A percentile compares a stretch with the other conserved stretches of the same genome.
Evolutionary conservation across 2,888 invertebrate species (phyloP).

Genomic region (Lymantria monacha): DNA sequence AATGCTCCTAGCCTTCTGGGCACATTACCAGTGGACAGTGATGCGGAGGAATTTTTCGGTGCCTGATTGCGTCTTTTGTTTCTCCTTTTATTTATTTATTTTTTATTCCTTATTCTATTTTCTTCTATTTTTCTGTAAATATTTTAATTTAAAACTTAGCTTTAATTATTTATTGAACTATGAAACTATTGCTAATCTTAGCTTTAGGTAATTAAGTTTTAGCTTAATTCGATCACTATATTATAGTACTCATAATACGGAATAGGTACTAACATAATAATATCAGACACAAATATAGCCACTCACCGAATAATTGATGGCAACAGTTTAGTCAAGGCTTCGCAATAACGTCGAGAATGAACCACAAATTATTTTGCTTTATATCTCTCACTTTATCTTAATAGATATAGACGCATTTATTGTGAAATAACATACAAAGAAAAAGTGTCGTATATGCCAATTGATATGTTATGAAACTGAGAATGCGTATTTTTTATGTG

Average conservation of each 20-base stretch:
- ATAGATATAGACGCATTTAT: constrained; percentile 18
- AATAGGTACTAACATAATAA: constrained; percentile 8
- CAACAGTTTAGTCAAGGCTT: constrained; percentile 44
- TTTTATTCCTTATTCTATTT: too few species aligned
- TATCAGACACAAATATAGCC: constrained; percentile 28
- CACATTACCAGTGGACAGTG: too few species aligned
- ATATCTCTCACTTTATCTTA: constrained; percentile 39
- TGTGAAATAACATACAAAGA: constrained; percentile 5
- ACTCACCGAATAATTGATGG: constrained; percentile 37
- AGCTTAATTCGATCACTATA: background rate
- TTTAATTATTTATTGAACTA: too few species aligned
- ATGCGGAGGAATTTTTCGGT: too few species aligned
- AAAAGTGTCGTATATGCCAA: constrained; percentile 1
- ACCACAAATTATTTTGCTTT: constrained; percentile 39
- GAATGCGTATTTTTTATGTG: background rate
- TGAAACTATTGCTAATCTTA: too few species aligned
- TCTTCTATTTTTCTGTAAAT: too few species aligned
- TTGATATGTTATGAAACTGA: background rate
- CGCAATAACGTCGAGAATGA: constrained; percentile 37
- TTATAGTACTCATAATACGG: background rate
- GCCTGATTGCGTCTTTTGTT: too few species aligned
- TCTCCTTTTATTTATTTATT: too few species aligned
- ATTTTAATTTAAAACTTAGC: too few species aligned
- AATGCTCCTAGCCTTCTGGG: too few species aligned
- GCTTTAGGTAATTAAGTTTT: too few species aligned